Conservation (phyloP, 2,113 vertebrate genomes). For the Corythornis vintsioides region DNA sequence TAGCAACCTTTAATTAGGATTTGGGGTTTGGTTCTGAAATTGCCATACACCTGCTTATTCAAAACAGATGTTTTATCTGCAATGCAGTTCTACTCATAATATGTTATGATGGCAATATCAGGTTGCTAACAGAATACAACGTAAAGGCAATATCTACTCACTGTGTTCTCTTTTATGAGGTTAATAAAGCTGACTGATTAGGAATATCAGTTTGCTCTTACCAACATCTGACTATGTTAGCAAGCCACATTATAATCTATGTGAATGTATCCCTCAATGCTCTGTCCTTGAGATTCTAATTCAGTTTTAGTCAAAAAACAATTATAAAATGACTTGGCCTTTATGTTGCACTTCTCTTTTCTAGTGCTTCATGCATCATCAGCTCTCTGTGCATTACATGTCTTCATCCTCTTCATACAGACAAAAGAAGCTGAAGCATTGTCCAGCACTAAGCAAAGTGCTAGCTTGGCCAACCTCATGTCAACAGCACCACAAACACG, state of each 20-base stretch:
- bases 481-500: not conserved
- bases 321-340: constrained; percentile 56
- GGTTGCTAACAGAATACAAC: constrained; percentile 67
- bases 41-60: constrained; percentile 64
- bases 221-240: constrained; percentile 47
- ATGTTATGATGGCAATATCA: constrained; percentile 64
- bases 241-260: constrained; percentile 41
- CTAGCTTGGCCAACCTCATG: not conserved
- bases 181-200: constrained; percentile 72
- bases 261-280: constrained; percentile 28
- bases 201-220: constrained; percentile 57
- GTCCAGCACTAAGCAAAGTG: not conserved
- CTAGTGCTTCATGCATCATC: constrained; percentile 39
- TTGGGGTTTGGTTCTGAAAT: constrained; percentile 61
- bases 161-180: constrained; percentile 50
- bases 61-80: constrained; percentile 70
- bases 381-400: not conserved
- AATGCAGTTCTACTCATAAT: constrained; percentile 61
- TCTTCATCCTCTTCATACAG: not conserved
- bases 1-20: constrained; percentile 64
- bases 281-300: constrained; percentile 44
- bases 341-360: constrained; percentile 36
- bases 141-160: constrained; percentile 45
- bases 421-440: not conserved
- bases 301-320: constrained; percentile 58